Evolutionary conservation across 2,797 vertebrate species (phyloP), one percentile per base, ranked within the genome.

Genomic region (Mionectes olivaceus): DNA sequence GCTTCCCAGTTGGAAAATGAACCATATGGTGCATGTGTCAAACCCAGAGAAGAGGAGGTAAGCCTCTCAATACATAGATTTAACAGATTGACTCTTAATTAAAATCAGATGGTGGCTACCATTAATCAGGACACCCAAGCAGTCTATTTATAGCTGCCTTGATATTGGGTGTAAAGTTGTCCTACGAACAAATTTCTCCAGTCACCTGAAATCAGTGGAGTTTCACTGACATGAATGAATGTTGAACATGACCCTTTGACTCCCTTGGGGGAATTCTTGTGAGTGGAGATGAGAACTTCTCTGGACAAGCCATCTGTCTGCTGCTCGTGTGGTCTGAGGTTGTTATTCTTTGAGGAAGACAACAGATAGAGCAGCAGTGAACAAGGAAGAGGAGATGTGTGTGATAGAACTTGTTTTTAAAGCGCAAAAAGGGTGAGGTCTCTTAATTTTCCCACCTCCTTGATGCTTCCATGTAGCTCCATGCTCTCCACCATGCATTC

Each of bases 1-100:
- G 64, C 69, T 93, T 96, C 94, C 96, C 92, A 56, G 43, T 18
- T 88, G 89, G 93, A 95, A 96, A 95, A 96, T 86, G 84, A 96
- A 68, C 91, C 95, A 90, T 95, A 94, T 94, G 95, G 94, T 90
- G 82, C 80, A 35, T 68, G 56, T 92, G 84, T 94, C 92, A 92
- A 82, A 82, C 46, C 33, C 56, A 81, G 75, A 93, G 52, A 95
- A 79, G 79, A 79, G 79, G 79, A 89, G 78, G 65, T 8, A 63
- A 94, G 43, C 49, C 57, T 79, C 88, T 93, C 86, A 86, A 82
- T 44, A 44, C 49, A 46, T 2, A 68, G 68, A 30, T 71, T 75
- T 52, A 83, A 43, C 95, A 96, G 86, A 87, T 52, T 92, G 95
- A 55, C 60, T 94, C 56, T 50, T 92, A 94, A 96, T 94, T 92